Conservation (phyloP, 2,797 vertebrate species). For the Chanos chanos region DNA sequence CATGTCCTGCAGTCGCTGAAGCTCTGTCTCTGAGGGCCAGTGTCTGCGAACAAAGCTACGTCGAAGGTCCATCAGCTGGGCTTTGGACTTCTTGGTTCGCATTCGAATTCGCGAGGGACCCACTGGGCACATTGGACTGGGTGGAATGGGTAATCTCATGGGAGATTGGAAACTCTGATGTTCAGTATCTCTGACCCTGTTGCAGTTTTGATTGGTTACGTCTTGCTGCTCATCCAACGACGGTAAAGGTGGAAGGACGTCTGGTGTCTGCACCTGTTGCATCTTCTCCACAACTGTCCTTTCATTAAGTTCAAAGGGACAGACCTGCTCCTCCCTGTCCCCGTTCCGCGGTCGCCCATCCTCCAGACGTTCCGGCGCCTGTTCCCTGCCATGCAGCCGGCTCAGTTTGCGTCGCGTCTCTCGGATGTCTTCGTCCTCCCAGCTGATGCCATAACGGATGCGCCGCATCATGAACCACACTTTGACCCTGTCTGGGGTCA, state of each 20-base stretch:
- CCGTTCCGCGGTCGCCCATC: neutral
- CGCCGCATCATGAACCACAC: constrained; percentile 85
- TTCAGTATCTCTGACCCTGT: no score
- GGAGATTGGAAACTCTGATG: no score
- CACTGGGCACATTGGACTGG: no score
- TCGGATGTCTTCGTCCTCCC: constrained; percentile 77
- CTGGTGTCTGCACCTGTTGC: no score
- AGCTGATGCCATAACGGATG: constrained; percentile 82
- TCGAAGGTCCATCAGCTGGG: constrained; percentile 44
- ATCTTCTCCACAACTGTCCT: no score
- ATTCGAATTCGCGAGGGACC: no score
- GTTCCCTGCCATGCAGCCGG: neutral
- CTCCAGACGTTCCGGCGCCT: neutral
- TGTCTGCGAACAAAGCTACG: constrained; percentile 39
- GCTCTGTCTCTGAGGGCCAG: constrained; percentile 44
- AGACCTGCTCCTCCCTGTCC: neutral
- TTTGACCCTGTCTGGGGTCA: constrained; percentile 77
- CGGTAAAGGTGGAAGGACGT: no score
- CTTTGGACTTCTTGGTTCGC: constrained; percentile 51
- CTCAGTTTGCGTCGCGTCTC: constrained; percentile 57
- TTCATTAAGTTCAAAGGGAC: no score
- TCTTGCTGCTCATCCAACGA: no score
- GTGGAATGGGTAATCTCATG: no score
- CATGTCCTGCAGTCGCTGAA: constrained; percentile 39
- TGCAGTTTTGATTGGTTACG: no score